A percentile compares a stretch with the other conserved stretches of the same genome.
Conservation (phyloP, 2,888 invertebrate genomes). For the Nomada ferruginata region DNA sequence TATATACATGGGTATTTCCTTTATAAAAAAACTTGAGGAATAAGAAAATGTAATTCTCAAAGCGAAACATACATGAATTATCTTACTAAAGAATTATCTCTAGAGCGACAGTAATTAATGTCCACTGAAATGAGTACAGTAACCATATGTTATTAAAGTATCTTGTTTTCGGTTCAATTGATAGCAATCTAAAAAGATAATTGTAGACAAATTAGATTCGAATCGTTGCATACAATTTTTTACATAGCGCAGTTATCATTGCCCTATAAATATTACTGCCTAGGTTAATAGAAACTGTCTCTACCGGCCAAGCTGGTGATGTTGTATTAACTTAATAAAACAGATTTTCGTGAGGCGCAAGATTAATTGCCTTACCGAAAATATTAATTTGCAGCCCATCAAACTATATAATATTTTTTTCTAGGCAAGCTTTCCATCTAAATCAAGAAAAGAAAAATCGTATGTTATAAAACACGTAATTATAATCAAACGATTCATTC, state of each 20-base stretch:
- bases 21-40: too few species aligned
- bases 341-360: neutral
- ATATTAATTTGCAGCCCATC: neutral
- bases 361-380: neutral
- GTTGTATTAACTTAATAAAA: neutral
- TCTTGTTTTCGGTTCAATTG: neutral
- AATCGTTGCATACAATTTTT: neutral
- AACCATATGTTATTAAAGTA: neutral
- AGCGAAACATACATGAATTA: too few species aligned
- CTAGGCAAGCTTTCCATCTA: neutral
- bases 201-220: too few species aligned
- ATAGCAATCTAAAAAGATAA: neutral
- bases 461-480: conserved; percentile 3
- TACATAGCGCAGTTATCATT: neutral
- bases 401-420: neutral
- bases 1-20: too few species aligned
- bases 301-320: neutral
- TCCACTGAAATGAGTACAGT: too few species aligned
- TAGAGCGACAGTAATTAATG: too few species aligned
- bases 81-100: too few species aligned
- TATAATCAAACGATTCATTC: conserved; percentile 7
- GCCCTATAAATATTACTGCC: neutral
- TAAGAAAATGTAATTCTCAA: too few species aligned
- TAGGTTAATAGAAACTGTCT: neutral
- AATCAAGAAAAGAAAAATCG: conserved; percentile 9